phyloP scores from a whole-genome alignment of 2,888 invertebrate genomes.

The Branchellion lobata region DNA sequence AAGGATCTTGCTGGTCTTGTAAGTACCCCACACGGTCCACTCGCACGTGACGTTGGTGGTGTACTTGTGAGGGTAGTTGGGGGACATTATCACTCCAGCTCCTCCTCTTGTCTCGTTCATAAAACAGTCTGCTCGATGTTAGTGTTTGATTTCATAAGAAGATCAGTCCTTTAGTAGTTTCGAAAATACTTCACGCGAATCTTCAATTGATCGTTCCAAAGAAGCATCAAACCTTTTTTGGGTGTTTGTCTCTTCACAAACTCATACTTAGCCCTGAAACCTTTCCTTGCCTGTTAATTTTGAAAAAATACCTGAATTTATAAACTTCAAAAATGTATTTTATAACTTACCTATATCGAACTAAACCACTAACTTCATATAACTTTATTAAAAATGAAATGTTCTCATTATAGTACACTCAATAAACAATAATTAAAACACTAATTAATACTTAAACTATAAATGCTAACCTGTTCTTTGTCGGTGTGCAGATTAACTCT shows the following conservation, averaged over 20 bases:
- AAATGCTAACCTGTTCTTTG: conserved; percentile 74
- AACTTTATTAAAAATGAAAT: too few relatives aligned
- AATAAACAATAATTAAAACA: conserved; percentile 94
- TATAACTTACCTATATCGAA: too few relatives aligned
- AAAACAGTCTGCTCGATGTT: conserved; percentile 89
- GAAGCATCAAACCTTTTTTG: conserved; percentile 32
- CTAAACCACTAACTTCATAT: too few relatives aligned
- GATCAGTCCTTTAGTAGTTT: too few relatives aligned
- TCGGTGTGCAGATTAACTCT: conserved; percentile 86
- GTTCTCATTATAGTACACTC: conserved; percentile 90
- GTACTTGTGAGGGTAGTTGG: conserved; percentile 72
- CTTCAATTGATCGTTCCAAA: too few relatives aligned
- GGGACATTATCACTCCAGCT: conserved; percentile 76
- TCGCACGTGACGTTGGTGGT: conserved; percentile 76
- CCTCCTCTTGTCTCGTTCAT: conserved; percentile 72
- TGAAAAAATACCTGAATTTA: too few relatives aligned
- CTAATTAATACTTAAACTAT: too few relatives aligned
- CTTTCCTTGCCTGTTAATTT: conserved; percentile 73
- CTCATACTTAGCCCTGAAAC: conserved; percentile 91
- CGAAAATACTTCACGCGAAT: too few relatives aligned
- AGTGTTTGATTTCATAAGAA: too few relatives aligned
- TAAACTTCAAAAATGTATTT: too few relatives aligned
- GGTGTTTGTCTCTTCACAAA: conserved; percentile 68
- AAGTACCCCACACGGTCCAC: conserved; percentile 87
- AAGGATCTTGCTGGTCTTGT: conserved; percentile 81